A percentile compares a stretch with the other conserved stretches of the same genome.
Conservation (phyloP, 2,797 vertebrate genomes). For the Coendou prehensilis region DNA sequence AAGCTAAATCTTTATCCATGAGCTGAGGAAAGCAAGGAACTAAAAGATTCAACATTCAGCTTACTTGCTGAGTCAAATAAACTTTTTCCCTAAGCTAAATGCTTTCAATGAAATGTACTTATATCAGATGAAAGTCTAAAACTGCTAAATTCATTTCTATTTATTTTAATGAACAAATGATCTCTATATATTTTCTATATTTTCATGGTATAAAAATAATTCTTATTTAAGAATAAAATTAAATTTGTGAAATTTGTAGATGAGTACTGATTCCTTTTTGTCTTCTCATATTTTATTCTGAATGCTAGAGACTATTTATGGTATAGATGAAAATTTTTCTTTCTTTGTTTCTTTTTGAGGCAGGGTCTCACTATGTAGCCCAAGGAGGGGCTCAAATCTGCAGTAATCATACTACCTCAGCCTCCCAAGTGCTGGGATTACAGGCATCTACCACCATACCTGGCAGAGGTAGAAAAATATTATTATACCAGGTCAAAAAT, state of each 20-base stretch:
- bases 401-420: not conserved
- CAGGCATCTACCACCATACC: not conserved
- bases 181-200: not conserved
- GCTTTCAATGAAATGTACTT: constrained; percentile 50
- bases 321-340: not conserved
- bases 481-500: not conserved
- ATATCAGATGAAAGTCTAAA: not conserved
- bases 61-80: constrained; percentile 61
- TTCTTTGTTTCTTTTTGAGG: not conserved
- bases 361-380: not conserved
- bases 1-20: constrained; percentile 48
- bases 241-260: not conserved
- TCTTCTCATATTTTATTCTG: constrained; percentile 30
- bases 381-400: not conserved
- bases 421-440: not conserved
- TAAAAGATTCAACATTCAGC: constrained; percentile 19
- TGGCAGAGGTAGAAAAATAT: not conserved
- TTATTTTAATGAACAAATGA: constrained; percentile 64
- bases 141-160: not conserved
- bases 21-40: constrained; percentile 64
- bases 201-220: not conserved
- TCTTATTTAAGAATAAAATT: constrained; percentile 10
- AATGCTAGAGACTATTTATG: not conserved
- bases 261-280: not conserved
- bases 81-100: constrained; percentile 64